Conservation (phyloP, 1,140 invertebrate genomes). For the Cataglyphis hispanica region DNA sequence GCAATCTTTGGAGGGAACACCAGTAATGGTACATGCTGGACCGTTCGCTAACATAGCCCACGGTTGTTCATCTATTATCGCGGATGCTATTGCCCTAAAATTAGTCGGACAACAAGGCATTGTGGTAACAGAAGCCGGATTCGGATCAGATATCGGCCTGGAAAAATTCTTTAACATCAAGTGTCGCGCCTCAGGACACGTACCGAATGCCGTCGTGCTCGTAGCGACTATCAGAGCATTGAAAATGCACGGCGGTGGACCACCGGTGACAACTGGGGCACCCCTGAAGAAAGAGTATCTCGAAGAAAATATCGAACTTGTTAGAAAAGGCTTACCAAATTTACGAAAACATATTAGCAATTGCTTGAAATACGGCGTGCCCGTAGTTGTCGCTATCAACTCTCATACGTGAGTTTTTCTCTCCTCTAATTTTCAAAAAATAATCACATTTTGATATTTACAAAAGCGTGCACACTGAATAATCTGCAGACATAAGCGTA, state of each 20-base stretch:
- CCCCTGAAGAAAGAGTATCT: slow-evolving; percentile 94
- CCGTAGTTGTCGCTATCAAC: slow-evolving; percentile 98
- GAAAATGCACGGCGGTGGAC: slow-evolving; percentile 99
- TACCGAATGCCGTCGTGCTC: slow-evolving; percentile 96
- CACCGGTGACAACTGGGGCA: slow-evolving; percentile 93
- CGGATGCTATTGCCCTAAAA: slow-evolving; percentile 97
- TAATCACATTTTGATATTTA: background rate
- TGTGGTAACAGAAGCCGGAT: slow-evolving; percentile 99
- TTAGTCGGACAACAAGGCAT: slow-evolving; percentile 96
- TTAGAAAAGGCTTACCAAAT: slow-evolving; percentile 96
- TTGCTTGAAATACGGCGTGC: slow-evolving; percentile 95
- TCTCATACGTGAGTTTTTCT: slow-evolving; percentile 90
- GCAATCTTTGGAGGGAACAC: slow-evolving; percentile 98
- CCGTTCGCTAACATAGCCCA: slow-evolving; percentile 99
- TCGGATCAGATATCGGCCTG: slow-evolving; percentile 99
- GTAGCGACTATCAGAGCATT: slow-evolving; percentile 97
- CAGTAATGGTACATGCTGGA: slow-evolving; percentile 98
- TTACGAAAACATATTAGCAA: slow-evolving; percentile 98
- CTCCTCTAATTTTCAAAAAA: background rate
- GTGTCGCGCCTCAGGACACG: slow-evolving; percentile 94
- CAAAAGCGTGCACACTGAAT: background rate
- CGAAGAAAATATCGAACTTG: slow-evolving; percentile 95
- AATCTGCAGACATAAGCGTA: background rate
- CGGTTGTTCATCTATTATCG: slow-evolving; percentile 98
- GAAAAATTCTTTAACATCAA: slow-evolving; percentile 99